phyloP scores from a whole-genome alignment of 2,113 vertebrate genomes.

The Corynorhinus townsendii region DNA sequence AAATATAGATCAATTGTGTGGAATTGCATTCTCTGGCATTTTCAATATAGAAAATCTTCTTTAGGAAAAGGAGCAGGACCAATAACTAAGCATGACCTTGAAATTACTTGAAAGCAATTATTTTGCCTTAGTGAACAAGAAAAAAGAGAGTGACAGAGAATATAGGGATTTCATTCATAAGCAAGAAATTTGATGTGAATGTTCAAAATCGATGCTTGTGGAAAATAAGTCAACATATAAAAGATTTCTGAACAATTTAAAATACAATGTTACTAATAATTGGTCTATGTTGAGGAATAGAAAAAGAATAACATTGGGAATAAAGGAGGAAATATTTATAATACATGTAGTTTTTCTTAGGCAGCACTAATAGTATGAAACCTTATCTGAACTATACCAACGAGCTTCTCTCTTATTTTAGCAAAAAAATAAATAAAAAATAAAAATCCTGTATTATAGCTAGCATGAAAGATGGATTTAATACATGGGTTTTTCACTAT shows the following conservation, averaged over 20 bases:
- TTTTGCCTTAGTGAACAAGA: neutral
- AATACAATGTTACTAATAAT: neutral
- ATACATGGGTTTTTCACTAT: neutral
- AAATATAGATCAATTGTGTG: slow-evolving; percentile 21
- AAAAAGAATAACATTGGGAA: neutral
- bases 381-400: neutral
- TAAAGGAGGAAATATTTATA: neutral
- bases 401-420: neutral
- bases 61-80: neutral
- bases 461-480: neutral
- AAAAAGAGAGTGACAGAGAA: neutral
- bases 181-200: neutral
- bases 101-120: slow-evolving; percentile 52
- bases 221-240: neutral
- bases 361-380: neutral
- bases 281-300: neutral
- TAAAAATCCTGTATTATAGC: neutral
- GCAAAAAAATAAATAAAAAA: neutral
- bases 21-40: neutral
- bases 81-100: slow-evolving; percentile 26
- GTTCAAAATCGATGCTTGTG: neutral
- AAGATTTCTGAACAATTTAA: neutral
- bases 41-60: slow-evolving; percentile 1
- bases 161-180: neutral
- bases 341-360: neutral